These are phyloP conservation scores for Urophycis tenuis DNA, from an alignment of 2,797 vertebrate species.

Conservation along the genomic window DNA sequence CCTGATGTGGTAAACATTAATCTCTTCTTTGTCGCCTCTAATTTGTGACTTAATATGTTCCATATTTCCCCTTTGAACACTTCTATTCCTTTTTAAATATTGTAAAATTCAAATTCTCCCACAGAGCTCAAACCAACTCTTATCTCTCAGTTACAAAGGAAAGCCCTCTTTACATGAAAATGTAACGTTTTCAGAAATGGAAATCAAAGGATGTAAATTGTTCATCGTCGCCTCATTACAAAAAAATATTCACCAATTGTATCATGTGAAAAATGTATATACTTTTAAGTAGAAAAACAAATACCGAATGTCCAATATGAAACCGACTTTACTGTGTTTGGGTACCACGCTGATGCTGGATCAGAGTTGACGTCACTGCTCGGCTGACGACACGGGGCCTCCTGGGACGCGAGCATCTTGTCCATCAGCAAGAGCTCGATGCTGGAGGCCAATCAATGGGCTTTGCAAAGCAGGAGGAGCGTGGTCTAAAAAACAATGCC, in stretches of 20 bases:
- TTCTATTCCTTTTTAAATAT: too few species aligned
- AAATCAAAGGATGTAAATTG: too few species aligned
- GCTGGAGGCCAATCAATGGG: neutral
- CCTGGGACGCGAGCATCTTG: conserved; percentile 46
- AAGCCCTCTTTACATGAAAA: neutral
- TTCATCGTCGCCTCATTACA: neutral
- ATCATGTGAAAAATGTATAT: neutral
- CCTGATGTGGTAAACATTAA: too few species aligned
- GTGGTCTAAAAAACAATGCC: neutral
- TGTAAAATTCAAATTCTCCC: too few species aligned
- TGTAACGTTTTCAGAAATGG: neutral
- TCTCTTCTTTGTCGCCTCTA: too few species aligned
- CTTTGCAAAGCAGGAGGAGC: too few species aligned
- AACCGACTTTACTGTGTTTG: conserved; percentile 7
- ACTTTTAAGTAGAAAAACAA: neutral
- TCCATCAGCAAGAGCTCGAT: neutral
- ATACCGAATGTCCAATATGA: neutral
- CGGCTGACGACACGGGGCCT: conserved; percentile 32
- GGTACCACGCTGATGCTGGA: conserved; percentile 55
- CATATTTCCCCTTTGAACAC: too few species aligned
- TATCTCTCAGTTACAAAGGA: neutral
- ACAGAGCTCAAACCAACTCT: too few species aligned
- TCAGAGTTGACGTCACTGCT: conserved; percentile 34
- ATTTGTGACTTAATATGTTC: too few species aligned
- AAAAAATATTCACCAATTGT: neutral